phyloP scores from a whole-genome alignment of 2,113 vertebrate species.

The Etia nguti region DNA sequence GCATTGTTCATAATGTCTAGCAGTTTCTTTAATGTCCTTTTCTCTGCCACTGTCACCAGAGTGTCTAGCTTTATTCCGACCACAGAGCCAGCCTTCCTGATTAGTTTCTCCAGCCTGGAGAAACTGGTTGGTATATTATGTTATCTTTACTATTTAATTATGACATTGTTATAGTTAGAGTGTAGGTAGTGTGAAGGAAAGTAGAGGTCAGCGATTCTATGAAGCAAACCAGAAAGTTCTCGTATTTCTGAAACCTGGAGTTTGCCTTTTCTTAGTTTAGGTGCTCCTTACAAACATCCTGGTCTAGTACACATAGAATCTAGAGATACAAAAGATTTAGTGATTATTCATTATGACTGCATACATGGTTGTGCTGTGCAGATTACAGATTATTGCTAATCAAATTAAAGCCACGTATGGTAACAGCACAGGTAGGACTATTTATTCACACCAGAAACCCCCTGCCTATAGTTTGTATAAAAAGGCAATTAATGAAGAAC shows the following conservation, averaged over 20 bases:
- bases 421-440: not conserved
- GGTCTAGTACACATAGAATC: not conserved
- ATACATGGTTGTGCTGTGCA: not conserved
- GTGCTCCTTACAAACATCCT: not conserved
- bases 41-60: too few species aligned
- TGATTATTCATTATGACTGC: not conserved
- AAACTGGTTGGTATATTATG: too few species aligned
- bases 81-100: too few species aligned
- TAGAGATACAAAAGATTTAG: not conserved
- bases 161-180: too few species aligned
- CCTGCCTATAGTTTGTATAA: not conserved
- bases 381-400: not conserved
- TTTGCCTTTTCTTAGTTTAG: not conserved
- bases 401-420: not conserved
- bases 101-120: too few species aligned
- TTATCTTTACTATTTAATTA: too few species aligned
- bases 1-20: too few species aligned
- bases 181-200: too few species aligned
- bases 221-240: not conserved
- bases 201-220: too few species aligned
- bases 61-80: too few species aligned
- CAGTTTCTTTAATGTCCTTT: too few species aligned
- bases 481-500: constrained; percentile 10
- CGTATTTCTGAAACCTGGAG: not conserved
- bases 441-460: not conserved